Base-by-base conservation (phyloP, 2,888 invertebrate genomes). In the Gortyna flavago region DNA sequence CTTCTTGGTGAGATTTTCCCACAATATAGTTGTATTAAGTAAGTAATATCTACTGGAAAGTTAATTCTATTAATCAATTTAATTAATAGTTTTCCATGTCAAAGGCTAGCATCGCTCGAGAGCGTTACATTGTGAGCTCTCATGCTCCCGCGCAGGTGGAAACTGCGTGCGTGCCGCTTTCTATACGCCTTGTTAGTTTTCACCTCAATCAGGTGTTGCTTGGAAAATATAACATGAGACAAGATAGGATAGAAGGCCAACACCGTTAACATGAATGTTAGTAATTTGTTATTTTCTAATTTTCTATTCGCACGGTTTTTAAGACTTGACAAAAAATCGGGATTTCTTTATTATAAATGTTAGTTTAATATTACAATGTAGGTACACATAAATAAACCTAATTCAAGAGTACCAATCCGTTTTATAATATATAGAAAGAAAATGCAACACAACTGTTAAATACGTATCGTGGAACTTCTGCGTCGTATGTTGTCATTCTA, bases 111-210 rank as follows among this genome's bases (percentile, higher is more conserved):
- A 70, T 57, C 35, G 38, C 29, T 61, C 13, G n/a, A 54, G 35
- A 54, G 35, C 48, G 51, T 13, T 72, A 72, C 41, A 80, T 73
- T 69, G 81, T 80, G 35, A 29, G 59, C 51, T 79, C 72, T 66
- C 80, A 72, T 51, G 51, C 61, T 66, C 72, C 32, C 29, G 83
- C 79, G 83, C 79, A 68, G 38, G 78, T 84, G 80, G 82, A 84
- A 87, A 88, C 61, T 77, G 77, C 72, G 73, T 81, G 75, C 80
- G 79, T 76, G 83, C 80, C 76, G 80, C 87, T 90, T 89, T 90
- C 89, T 88, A 78, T 57, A 90, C 74, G 61, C 75, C 78, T 87
- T 82, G 84, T 83, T 84, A 83, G 88, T 87, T 89, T 89, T 88
- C 89, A 85, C 83, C 79, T 61, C 69, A 78, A 81, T 76, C 79